Base-by-base conservation (phyloP, 2,888 invertebrate species). In the Trachelus iudaicus region DNA sequence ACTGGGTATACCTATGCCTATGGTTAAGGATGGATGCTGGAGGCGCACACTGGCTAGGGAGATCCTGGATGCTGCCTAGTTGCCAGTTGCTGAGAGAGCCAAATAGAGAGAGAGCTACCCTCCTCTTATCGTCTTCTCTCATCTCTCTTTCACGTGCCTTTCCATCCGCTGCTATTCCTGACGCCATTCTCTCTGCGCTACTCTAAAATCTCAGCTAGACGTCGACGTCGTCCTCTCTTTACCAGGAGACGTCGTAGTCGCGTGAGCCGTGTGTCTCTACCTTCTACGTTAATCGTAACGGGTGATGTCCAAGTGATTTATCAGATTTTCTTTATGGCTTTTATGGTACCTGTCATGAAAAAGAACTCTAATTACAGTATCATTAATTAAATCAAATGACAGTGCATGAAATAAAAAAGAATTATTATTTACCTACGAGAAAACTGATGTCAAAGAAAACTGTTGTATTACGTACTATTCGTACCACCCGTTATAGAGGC, bases 41-140 rank as follows among this genome's bases (percentile, higher is more conserved):
- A 84, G 71, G 85, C 85, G 84, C 85, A 85, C 85, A 87, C 87
- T 86, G 85, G 85, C 87, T 83, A 80, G 86, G 81, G 85, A 83
- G 86, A 83, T 83, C 83, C 84, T 81, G 84, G 84, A 82, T 82
- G 82, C 83, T 82, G 83, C 56, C 56, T 56, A 23, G 56, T 56
- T 56, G 56, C 56, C 56, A 56, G 56, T 56, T 23, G 69, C 74
- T 37, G 73, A 74, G 73, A 77, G 73, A 74, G 74, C 23, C 73
- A 34, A 73, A 74, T 69, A 56, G 23, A 56, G 9, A 56, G 56
- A 40, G 23, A 40, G 40, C 2, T 0, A 56, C 9, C 15, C 31
- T 9, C 71, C 71, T 34, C 71, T 71, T 30, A 33, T 31, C 69
- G 12, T 69, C 33, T 69, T 30, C 69, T 69, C 33, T 69, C 69